These are phyloP conservation scores for Galagoides demidoff DNA, from an alignment of 2,797 vertebrate species.

Conservation along the genomic window DNA sequence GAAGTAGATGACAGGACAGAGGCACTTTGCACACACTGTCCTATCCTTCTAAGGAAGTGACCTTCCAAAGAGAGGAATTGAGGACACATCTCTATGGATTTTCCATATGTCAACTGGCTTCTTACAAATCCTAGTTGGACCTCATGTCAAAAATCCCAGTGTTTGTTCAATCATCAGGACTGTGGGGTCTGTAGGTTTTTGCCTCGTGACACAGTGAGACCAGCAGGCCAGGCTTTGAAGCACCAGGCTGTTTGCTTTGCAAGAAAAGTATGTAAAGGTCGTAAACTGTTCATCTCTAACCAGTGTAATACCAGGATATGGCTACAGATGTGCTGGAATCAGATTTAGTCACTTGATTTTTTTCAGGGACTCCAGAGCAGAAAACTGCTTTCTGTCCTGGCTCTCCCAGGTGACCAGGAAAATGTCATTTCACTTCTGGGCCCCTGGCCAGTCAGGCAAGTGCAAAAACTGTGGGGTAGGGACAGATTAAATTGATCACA, in stretches of 20 bases:
- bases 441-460: background rate
- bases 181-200: background rate
- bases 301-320: background rate
- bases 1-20: background rate
- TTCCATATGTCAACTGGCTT: background rate
- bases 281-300: background rate
- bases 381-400: background rate
- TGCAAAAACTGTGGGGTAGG: fast-evolving
- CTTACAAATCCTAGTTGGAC: background rate
- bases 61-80: background rate
- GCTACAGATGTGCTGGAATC: background rate
- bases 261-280: background rate
- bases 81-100: fast-evolving
- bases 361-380: background rate
- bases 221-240: fast-evolving
- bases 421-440: background rate
- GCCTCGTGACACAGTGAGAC: background rate
- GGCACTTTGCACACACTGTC: background rate
- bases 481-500: fast-evolving
- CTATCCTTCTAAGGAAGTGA: background rate
- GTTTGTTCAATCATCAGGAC: background rate
- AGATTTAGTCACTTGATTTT: background rate
- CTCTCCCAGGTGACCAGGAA: background rate
- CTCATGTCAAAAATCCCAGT: fast-evolving
- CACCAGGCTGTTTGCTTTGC: background rate